phyloP scores from a whole-genome alignment of 2,113 vertebrate species.

The Burhinus bistriatus region DNA sequence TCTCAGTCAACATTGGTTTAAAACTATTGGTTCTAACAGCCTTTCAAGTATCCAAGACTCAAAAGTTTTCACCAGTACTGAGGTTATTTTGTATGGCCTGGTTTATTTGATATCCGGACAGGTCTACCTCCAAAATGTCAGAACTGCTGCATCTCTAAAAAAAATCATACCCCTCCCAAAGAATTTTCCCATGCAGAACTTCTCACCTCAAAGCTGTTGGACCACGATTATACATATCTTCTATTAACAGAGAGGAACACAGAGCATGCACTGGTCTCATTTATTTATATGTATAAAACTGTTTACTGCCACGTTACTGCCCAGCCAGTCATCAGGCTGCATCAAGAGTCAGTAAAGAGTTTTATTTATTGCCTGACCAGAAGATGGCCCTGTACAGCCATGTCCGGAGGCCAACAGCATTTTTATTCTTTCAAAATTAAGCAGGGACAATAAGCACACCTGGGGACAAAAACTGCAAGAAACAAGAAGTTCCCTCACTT shows the following conservation, averaged over 20 bases:
- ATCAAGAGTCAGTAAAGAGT: background rate
- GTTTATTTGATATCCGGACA: background rate
- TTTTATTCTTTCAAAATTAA: background rate
- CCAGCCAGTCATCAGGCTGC: background rate
- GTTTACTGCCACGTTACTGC: background rate
- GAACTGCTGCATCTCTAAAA: background rate
- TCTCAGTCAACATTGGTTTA: background rate
- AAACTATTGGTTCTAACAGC: background rate
- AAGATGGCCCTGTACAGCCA: background rate
- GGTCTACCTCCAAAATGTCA: background rate
- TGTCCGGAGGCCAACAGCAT: background rate
- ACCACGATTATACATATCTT: accelerated
- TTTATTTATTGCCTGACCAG: constrained; percentile 19
- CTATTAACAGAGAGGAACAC: background rate
- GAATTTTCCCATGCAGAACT: background rate
- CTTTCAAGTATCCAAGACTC: background rate
- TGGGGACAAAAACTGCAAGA: background rate
- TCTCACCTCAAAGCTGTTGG: background rate
- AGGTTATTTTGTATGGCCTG: background rate
- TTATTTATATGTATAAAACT: background rate
- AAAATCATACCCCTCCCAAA: background rate
- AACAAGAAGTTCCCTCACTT: background rate
- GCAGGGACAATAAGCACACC: background rate
- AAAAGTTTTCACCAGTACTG: background rate
- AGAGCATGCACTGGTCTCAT: background rate